Base-by-base conservation (phyloP, 2,113 vertebrate genomes). In the Sigmodon hispidus region DNA sequence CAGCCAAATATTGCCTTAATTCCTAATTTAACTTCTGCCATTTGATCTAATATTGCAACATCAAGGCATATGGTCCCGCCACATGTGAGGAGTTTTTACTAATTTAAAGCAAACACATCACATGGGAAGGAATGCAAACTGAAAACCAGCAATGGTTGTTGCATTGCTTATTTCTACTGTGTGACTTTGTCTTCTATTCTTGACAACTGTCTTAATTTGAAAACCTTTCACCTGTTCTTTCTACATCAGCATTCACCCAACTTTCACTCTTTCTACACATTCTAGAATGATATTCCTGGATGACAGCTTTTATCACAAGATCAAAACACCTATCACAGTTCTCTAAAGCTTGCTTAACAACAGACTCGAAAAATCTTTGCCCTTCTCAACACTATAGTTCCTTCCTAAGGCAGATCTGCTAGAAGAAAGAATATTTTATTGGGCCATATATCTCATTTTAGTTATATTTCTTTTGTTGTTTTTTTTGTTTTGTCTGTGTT, bases 1-100 rank as follows among this genome's bases (percentile, higher is more conserved):
- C 21, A 65, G 91, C 59, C 36, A 94, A 95, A 72, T 57, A 91
- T 67, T 97, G 90, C 45, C 97, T 98, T 94, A 95, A 87, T 94
- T 96, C 81, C 83, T 81, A 94, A 93, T 96, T 96, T 86, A 89
- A 87, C 86, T 40, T 94, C 91, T 94, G 92, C 19, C 50, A 59
- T 93, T 95, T 96, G 94, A 96, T 97, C 96, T 96, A 96, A 95
- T 89, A 65, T 70, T 88, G 65, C 61, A 88, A 48, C 81, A 96
- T 93, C 63, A 93, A 94, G 43, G 84, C 94, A 94, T 63, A 85
- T 48, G 36, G 43, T 57, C 57, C 57, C 61, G 92, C 90, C 91
- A 36, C 65, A 52, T 31, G 69, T 73, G 52, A 97, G 85, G 21
- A 63, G 36, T 50, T 93, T 77, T 70, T 1, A 59, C 34, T 75